phyloP scores from a whole-genome alignment of 2,113 vertebrate genomes.

The Struthio camelus region DNA sequence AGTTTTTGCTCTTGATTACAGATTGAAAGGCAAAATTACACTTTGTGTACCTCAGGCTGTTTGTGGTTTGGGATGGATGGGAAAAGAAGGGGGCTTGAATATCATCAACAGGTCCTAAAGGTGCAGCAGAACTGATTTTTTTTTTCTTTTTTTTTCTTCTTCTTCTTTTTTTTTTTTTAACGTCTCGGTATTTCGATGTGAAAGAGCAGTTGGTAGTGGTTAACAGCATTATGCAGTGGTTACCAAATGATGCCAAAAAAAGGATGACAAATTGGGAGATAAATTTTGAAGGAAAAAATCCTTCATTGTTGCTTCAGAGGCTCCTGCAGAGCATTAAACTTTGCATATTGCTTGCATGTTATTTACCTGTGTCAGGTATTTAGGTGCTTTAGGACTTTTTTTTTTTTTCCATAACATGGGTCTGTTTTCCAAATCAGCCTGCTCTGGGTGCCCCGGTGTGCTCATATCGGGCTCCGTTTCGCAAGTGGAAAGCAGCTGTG shows the following conservation, averaged over 20 bases:
- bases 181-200: neutral
- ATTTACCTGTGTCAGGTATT: too few relatives aligned
- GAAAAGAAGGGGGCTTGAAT: neutral
- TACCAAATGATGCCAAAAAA: neutral
- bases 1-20: neutral
- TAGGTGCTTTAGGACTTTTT: neutral
- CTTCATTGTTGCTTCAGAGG: too few relatives aligned
- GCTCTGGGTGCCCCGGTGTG: neutral
- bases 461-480: too few relatives aligned
- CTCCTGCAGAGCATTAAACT: too few relatives aligned
- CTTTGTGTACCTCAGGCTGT: neutral
- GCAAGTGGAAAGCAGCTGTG: too few relatives aligned
- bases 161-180: neutral
- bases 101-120: neutral
- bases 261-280: neutral
- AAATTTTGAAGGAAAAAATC: too few relatives aligned
- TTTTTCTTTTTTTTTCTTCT: too few relatives aligned
- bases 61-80: neutral
- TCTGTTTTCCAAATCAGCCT: neutral
- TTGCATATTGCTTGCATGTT: too few relatives aligned
- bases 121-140: neutral
- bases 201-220: neutral
- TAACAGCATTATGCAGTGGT: neutral
- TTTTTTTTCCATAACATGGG: neutral
- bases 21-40: neutral